These are phyloP conservation scores for Nomada flava DNA, from an alignment of 2,888 invertebrate genomes.

Conservation along the genomic window DNA sequence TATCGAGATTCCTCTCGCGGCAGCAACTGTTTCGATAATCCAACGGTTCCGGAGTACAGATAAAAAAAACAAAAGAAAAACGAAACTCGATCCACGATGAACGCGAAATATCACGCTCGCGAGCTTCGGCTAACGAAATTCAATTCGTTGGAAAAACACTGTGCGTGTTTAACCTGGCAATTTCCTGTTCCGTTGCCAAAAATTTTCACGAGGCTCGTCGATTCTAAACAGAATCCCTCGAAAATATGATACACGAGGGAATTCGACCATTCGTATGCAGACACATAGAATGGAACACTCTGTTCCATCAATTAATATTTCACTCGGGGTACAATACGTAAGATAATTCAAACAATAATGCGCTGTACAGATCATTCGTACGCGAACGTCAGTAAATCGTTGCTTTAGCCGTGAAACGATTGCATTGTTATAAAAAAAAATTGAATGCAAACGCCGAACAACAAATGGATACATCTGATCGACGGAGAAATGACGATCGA, in stretches of 20 bases:
- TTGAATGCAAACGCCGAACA: no score
- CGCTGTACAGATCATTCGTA: no score
- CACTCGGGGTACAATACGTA: no score
- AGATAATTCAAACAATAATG: no score
- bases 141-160: slow-evolving; percentile 28
- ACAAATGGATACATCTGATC: no score
- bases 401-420: no score
- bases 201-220: background rate
- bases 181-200: background rate
- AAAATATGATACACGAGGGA: background rate
- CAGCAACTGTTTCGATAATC: slow-evolving; percentile 28
- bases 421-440: no score
- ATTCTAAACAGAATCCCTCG: background rate
- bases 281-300: no score
- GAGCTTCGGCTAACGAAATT: slow-evolving; percentile 28
- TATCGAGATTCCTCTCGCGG: slow-evolving; percentile 32
- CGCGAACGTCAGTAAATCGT: no score
- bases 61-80: background rate
- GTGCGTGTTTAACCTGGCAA: slow-evolving; percentile 4
- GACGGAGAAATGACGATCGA: no score
- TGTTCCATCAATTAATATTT: no score
- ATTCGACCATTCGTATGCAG: background rate
- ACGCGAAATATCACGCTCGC: slow-evolving; percentile 16
- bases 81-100: slow-evolving; percentile 23
- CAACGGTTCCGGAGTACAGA: background rate